phyloP scores from a whole-genome alignment of 2,888 invertebrate species.

The Pachycephus smyrnensis region DNA sequence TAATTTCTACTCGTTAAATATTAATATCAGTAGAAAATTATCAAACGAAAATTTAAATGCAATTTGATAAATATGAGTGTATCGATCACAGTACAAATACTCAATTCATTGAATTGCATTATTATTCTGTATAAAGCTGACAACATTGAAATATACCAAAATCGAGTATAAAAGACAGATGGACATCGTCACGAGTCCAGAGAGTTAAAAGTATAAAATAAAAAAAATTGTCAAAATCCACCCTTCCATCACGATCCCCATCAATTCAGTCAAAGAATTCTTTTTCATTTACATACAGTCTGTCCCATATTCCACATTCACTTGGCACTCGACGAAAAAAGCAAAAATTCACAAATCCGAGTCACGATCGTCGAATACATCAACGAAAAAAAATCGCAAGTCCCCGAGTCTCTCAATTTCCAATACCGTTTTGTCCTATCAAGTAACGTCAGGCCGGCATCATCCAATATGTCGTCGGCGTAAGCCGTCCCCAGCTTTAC shows the following conservation, averaged over 20 bases:
- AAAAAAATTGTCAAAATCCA: neutral
- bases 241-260: neutral
- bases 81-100: no score
- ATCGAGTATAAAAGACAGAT: neutral
- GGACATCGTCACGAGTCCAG: no score
- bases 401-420: slow-evolving; percentile 21
- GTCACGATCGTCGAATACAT: neutral
- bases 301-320: neutral
- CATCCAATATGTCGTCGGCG: slow-evolving; percentile 13
- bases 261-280: neutral
- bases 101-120: no score
- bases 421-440: slow-evolving; percentile 23
- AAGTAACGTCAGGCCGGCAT: slow-evolving; percentile 21
- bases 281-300: neutral
- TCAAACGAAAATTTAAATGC: neutral
- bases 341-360: neutral
- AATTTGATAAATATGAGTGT: no score
- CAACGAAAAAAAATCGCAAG: slow-evolving; percentile 24
- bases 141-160: neutral
- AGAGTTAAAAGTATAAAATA: neutral
- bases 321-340: neutral
- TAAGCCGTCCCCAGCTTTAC: slow-evolving; percentile 33
- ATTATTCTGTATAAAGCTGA: no score
- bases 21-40: neutral
- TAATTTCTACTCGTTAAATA: neutral